phyloP scores from a whole-genome alignment of 2,797 vertebrate genomes.

The Muraenolepis orangiensis region DNA sequence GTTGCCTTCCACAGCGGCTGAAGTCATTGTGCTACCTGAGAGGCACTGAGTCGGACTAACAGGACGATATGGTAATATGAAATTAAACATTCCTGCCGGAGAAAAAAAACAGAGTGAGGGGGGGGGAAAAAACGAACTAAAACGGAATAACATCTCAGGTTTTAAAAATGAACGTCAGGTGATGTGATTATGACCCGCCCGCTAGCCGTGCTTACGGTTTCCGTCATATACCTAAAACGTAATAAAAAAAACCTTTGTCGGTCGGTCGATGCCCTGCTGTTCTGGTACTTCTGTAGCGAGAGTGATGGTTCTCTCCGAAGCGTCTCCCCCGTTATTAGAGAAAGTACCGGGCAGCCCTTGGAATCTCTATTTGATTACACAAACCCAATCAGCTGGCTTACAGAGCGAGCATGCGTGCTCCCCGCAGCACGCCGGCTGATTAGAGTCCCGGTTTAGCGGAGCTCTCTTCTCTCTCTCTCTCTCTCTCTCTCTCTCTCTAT shows the following conservation, averaged over 20 bases:
- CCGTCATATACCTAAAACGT: conserved; percentile 10
- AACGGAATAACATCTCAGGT: no score
- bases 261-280: conserved; percentile 14
- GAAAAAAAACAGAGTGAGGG: conserved; percentile 13
- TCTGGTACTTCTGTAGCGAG: no score
- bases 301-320: conserved; percentile 20
- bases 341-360: not conserved
- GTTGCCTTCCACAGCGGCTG: no score
- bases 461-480: no score
- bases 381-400: conserved; percentile 3
- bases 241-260: conserved; percentile 10
- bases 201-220: not conserved
- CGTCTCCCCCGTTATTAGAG: not conserved
- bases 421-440: not conserved
- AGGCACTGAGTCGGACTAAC: no score
- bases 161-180: conserved; percentile 21
- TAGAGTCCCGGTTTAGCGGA: not conserved
- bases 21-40: no score
- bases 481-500: no score
- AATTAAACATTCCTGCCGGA: conserved; percentile 44
- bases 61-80: conserved; percentile 21
- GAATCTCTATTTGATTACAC: conserved; percentile 12
- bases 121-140: no score
- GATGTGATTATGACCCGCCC: conserved; percentile 21
- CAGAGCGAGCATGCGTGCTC: no score